Conservation (phyloP, 2,888 invertebrate species). For the Hyppa rectilinea region DNA sequence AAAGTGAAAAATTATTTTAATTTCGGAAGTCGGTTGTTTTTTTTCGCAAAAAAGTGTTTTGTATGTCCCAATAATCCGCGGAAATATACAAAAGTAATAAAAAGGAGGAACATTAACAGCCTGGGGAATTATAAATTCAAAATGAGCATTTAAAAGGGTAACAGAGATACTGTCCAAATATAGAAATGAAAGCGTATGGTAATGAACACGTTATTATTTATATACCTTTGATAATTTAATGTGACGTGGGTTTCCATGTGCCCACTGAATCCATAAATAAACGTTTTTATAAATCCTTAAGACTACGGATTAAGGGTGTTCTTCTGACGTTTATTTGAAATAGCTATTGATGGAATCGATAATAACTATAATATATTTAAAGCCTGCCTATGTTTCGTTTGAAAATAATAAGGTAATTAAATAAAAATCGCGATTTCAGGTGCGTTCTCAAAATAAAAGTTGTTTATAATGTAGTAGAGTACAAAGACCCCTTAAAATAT, state of each 20-base stretch:
- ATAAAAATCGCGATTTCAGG: too few relatives aligned
- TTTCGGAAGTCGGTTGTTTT: too few relatives aligned
- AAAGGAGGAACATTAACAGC: constrained; percentile 11
- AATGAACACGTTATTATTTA: constrained; percentile 10
- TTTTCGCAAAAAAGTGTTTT: too few relatives aligned
- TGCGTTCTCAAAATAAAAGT: too few relatives aligned
- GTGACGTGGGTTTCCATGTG: not conserved
- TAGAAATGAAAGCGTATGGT: not conserved
- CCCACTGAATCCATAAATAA: not conserved
- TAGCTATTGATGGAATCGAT: too few relatives aligned
- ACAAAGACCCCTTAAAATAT: too few relatives aligned
- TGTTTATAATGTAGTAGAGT: too few relatives aligned
- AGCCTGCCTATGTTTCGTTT: not conserved
- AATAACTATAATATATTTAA: not conserved
- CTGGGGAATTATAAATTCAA: constrained; percentile 35
- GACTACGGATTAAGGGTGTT: not conserved
- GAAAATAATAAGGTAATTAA: not conserved
- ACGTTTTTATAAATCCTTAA: not conserved
- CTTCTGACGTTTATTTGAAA: not conserved
- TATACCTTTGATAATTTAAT: constrained; percentile 30
- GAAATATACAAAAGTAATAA: constrained; percentile 28
- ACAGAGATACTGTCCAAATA: not conserved
- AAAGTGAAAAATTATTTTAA: too few relatives aligned
- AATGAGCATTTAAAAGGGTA: constrained; percentile 40
- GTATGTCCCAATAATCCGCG: not conserved